Conservation (phyloP, 2,113 vertebrate species). For the Rhipidura dahli region DNA sequence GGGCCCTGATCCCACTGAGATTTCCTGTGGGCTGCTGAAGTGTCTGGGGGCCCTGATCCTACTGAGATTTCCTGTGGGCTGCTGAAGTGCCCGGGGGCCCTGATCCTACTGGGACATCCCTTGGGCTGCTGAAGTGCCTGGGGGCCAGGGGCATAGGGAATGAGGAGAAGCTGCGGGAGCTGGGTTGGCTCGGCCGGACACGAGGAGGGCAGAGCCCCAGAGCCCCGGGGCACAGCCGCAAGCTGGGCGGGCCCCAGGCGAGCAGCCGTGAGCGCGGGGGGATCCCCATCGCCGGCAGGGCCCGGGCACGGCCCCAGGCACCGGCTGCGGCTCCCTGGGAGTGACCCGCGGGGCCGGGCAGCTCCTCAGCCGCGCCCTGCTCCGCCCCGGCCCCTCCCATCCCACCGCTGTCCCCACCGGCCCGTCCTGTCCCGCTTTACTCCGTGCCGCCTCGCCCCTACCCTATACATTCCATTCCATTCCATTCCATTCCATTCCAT, state of each 20-base stretch:
- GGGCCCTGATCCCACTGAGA: neutral
- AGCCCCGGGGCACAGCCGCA: too few relatives aligned
- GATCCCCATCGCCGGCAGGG: neutral
- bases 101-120: too few relatives aligned
- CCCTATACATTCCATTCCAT: too few relatives aligned
- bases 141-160: too few relatives aligned
- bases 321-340: neutral
- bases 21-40: neutral
- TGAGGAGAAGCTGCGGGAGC: neutral
- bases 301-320: neutral
- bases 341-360: neutral
- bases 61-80: too few relatives aligned
- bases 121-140: neutral
- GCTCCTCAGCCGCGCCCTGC: neutral
- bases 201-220: too few relatives aligned
- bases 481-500: too few relatives aligned
- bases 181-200: neutral
- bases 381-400: accelerated
- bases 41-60: too few relatives aligned
- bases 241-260: neutral
- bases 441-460: neutral
- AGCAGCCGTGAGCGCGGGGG: neutral
- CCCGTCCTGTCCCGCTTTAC: neutral
- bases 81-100: too few relatives aligned
- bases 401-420: neutral